Base-by-base conservation (phyloP, 2,113 vertebrate species). In the Verasper variegatus region DNA sequence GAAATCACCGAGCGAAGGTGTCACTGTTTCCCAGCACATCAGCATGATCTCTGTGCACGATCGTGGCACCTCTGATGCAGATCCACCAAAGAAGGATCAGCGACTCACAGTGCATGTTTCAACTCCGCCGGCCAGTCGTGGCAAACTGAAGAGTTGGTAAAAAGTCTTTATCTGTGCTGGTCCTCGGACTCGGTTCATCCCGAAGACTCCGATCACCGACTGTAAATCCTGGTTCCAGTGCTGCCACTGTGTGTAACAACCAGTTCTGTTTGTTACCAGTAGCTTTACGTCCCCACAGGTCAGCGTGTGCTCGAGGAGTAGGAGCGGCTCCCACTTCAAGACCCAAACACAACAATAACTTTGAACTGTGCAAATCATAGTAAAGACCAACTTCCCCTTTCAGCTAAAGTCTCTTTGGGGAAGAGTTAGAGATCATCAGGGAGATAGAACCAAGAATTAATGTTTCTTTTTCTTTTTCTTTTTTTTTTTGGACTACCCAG, bases 381-480 rank as follows among this genome's bases (percentile, higher is more conserved):
- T 57, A 64, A 63, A 79, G 40, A 67, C 17, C 40, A 6, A 7
- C 59, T 52, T 56, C 1, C 40, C 40, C n/a, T 66, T 42, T 57
- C 24, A 60, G 55, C 71, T 61, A 9, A 7, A 68, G 80, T 52
- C 62, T 35, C 24, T n/a, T 56, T 56, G 0, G 10, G 14, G 66
- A 60, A 83, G 35, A 54, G 70, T 64, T 76, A 51, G 18, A 71
- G 11, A 42, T 3, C 11, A 42, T 24, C 45, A 59, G 15, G 59
- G 71, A 69, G 73, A 84, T 74, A 76, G 24, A 77, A 81, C 78
- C 26, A 42, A 56, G 57, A 67, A 79, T 77, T 21, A 54, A 78
- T 80, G 70, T 8, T 56, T 10, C 17, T 52, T 18, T 68, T 82
- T 10, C 17, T 52, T 18, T 68, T 82, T 85, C 78, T 17, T 56